phyloP scores from a whole-genome alignment of 2,797 vertebrate species.

The Sphenodon punctatus region DNA sequence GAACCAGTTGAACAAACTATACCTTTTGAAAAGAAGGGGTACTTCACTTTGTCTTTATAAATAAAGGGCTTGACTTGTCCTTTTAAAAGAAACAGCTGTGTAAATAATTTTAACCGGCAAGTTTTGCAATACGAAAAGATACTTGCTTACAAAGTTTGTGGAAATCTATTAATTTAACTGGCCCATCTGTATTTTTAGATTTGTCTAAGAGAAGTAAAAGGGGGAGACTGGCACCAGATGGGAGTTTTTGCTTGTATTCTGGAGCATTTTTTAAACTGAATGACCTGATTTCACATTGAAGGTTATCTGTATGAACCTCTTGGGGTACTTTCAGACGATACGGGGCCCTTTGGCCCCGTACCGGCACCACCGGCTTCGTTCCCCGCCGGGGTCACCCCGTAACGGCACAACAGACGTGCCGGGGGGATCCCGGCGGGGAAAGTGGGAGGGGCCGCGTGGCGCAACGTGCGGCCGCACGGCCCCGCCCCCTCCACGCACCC shows the following conservation, averaged over 20 bases:
- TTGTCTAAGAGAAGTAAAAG: not conserved
- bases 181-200: not conserved
- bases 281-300: not conserved
- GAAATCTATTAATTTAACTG: not conserved
- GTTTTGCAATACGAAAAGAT: not conserved
- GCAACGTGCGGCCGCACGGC: too few species aligned
- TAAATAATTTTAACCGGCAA: not conserved
- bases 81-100: slow-evolving; percentile 41
- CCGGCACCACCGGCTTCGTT: too few species aligned
- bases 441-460: too few species aligned
- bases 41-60: slow-evolving; percentile 19
- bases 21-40: slow-evolving; percentile 47
- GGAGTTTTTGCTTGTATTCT: not conserved
- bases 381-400: too few species aligned
- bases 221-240: not conserved
- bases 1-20: slow-evolving; percentile 56
- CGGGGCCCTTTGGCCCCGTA: too few species aligned
- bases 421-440: too few species aligned
- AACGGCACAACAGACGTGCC: too few species aligned
- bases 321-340: not conserved
- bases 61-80: slow-evolving; percentile 6
- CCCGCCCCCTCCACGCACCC: too few species aligned
- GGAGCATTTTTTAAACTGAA: not conserved
- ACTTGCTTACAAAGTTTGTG: not conserved
- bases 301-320: not conserved